Evolutionary conservation across 2,113 vertebrate species (phyloP).

Genomic region (Machaerirhynchus nigripectus): DNA sequence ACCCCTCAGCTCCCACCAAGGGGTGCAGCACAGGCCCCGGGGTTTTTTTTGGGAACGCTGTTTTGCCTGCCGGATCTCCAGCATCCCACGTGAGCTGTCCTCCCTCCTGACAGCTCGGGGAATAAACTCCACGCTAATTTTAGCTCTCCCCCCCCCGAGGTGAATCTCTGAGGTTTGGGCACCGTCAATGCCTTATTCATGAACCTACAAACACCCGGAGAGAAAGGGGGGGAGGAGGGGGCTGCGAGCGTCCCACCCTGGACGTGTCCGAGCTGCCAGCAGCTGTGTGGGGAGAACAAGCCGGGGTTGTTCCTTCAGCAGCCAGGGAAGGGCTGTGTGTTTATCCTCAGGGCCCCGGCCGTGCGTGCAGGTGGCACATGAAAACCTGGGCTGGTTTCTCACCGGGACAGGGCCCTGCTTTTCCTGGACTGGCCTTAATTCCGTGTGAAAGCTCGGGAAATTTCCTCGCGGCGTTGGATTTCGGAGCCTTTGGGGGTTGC

Average conservation of each 20-base stretch:
- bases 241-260: slow-evolving; percentile 25
- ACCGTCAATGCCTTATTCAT: slow-evolving; percentile 69
- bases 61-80: neutral
- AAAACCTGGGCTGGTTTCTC: slow-evolving; percentile 20
- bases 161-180: slow-evolving; percentile 17
- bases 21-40: neutral
- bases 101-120: neutral
- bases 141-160: slow-evolving; percentile 53
- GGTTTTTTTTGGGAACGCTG: neutral
- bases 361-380: slow-evolving; percentile 65
- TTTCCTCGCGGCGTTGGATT: neutral
- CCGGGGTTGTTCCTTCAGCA: slow-evolving; percentile 50
- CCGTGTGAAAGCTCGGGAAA: neutral
- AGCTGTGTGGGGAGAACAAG: slow-evolving; percentile 71
- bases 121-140: slow-evolving; percentile 54
- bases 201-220: neutral
- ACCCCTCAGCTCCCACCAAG: neutral
- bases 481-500: neutral
- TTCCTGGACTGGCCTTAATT: slow-evolving; percentile 18
- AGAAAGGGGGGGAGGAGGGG: neutral
- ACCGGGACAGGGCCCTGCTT: slow-evolving; percentile 56
- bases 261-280: slow-evolving; percentile 8
- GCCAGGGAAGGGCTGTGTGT: slow-evolving; percentile 69
- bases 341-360: slow-evolving; percentile 49
- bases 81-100: neutral